Percentiles rank a stretch among this genome's conserved stretches.
phyloP scores from a whole-genome alignment of 2,113 vertebrate species.

The Philantomba maxwellii region DNA sequence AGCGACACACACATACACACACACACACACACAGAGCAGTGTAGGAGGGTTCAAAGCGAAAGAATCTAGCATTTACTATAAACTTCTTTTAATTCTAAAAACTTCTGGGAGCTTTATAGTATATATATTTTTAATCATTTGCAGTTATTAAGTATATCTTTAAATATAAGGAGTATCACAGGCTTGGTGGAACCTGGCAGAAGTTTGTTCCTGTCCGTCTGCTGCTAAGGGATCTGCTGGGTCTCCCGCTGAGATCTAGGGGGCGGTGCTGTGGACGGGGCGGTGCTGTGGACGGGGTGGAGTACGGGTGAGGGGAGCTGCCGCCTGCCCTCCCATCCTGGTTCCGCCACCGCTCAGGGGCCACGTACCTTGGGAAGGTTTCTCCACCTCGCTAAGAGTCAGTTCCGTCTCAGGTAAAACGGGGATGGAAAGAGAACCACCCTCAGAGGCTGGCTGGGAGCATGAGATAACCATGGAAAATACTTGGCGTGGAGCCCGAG shows the following conservation, averaged over 20 bases:
- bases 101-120: background rate
- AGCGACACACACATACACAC: background rate
- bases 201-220: background rate
- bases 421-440: background rate
- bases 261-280: no score
- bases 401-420: background rate
- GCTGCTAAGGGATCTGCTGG: no score
- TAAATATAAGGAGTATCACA: background rate
- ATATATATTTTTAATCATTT: background rate
- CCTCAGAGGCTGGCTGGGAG: background rate
- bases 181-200: background rate
- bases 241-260: background rate
- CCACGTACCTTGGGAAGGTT: no score
- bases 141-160: background rate
- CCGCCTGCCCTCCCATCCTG: background rate
- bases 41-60: background rate
- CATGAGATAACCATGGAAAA: background rate
- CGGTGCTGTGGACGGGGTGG: no score
- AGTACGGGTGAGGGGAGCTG: accelerated
- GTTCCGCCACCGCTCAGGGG: background rate
- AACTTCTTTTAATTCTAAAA: background rate
- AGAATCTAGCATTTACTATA: background rate
- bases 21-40: background rate
- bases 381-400: background rate
- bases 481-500: background rate